These are phyloP conservation scores for Nothocercus nigrocapillus DNA, from an alignment of 2,113 vertebrate species.

Conservation along the genomic window DNA sequence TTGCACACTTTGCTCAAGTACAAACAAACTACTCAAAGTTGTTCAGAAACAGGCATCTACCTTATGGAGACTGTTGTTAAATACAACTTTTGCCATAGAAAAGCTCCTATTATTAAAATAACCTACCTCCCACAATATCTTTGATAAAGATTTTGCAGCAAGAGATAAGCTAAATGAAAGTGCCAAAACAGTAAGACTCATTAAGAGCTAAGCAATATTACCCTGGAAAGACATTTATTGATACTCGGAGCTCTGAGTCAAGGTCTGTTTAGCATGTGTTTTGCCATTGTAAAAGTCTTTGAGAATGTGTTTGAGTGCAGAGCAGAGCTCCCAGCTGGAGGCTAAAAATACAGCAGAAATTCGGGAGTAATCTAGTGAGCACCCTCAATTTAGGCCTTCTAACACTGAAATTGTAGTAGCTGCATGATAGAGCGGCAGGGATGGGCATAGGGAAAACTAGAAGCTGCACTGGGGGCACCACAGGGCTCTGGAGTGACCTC, in stretches of 20 bases:
- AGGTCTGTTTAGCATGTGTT: background rate
- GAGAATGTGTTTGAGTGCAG: background rate
- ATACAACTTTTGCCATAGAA: background rate
- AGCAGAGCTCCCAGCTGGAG: background rate
- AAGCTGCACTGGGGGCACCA: background rate
- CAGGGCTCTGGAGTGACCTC: background rate
- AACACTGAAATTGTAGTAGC: background rate
- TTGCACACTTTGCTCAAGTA: background rate
- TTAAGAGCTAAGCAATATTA: background rate
- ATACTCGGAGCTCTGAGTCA: background rate
- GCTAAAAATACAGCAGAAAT: background rate
- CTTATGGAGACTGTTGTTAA: rapidly evolving
- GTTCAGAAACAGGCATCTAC: background rate
- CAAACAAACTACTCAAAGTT: background rate
- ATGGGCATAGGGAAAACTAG: background rate
- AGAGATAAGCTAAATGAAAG: background rate
- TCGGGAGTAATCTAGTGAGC: background rate
- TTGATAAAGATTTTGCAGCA: background rate
- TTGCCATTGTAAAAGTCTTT: background rate
- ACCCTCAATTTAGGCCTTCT: background rate
- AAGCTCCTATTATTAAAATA: background rate
- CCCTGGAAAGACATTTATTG: background rate
- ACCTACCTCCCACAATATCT: rapidly evolving
- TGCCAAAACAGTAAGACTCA: background rate
- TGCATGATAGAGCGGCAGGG: background rate